Conservation (phyloP, 1,140 invertebrate genomes). For the Dendrolimus kikuchii region DNA sequence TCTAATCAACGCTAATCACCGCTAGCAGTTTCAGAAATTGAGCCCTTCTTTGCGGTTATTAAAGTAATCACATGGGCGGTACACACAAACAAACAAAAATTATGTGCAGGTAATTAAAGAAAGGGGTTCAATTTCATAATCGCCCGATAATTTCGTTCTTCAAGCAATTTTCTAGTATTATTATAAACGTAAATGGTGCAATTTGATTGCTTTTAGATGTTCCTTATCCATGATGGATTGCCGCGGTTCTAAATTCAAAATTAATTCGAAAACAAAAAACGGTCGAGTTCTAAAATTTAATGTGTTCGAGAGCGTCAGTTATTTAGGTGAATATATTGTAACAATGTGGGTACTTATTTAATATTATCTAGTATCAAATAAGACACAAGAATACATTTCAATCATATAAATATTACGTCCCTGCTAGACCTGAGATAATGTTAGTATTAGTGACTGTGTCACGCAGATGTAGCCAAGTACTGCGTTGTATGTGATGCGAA, state of each 20-base stretch:
- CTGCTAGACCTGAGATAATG: too few species aligned
- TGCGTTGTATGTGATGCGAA: too few species aligned
- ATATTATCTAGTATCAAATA: neutral
- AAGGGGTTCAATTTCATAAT: constrained; percentile 67
- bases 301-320: neutral
- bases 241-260: constrained; percentile 34
- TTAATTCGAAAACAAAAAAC: constrained; percentile 15
- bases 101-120: constrained; percentile 65
- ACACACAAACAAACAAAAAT: constrained; percentile 63
- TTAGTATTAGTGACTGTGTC: too few species aligned
- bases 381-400: neutral
- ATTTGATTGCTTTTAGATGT: constrained; percentile 44
- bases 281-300: constrained; percentile 7
- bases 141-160: constrained; percentile 56
- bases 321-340: neutral
- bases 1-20: constrained; percentile 60
- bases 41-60: constrained; percentile 43
- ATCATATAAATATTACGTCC: neutral
- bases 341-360: too few species aligned
- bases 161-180: constrained; percentile 64
- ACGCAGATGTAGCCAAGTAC: too few species aligned
- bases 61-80: constrained; percentile 55
- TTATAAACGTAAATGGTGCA: constrained; percentile 44
- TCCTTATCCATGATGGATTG: constrained; percentile 46
- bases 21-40: constrained; percentile 47